phyloP scores from a whole-genome alignment of 2,113 vertebrate species.

The Ciconia boyciana region DNA sequence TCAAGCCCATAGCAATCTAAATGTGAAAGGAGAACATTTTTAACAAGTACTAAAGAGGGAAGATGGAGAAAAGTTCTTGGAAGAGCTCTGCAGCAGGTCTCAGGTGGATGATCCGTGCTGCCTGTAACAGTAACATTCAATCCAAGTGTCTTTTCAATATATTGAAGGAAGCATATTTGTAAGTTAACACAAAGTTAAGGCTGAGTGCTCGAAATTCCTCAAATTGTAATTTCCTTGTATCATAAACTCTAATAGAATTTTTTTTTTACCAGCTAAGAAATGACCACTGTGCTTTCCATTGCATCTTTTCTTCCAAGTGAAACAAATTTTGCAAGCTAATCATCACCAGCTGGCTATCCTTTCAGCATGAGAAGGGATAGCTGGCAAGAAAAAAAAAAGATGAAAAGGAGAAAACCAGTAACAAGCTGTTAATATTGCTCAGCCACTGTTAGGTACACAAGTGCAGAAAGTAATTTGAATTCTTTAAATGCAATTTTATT shows the following conservation, averaged over 20 bases:
- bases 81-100: neutral
- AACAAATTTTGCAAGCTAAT: conserved; percentile 43
- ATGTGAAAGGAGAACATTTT: neutral
- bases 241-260: neutral
- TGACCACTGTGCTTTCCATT: conserved; percentile 30
- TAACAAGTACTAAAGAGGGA: neutral
- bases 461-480: neutral
- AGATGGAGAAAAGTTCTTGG: neutral
- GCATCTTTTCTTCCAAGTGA: conserved; percentile 38
- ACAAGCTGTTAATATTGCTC: neutral
- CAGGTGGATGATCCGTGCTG: neutral
- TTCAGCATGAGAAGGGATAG: conserved; percentile 27
- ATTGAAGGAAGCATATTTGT: neutral
- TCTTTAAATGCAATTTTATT: neutral
- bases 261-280: conserved; percentile 3
- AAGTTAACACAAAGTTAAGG: neutral
- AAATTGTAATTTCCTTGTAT: neutral
- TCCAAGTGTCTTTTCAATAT: neutral
- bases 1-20: neutral
- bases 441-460: neutral
- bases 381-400: neutral
- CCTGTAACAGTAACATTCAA: neutral
- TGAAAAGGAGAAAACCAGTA: neutral
- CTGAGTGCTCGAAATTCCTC: neutral
- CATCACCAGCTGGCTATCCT: conserved; percentile 6